phyloP scores from a whole-genome alignment of 2,888 invertebrate species.

The Nomada fucata region DNA sequence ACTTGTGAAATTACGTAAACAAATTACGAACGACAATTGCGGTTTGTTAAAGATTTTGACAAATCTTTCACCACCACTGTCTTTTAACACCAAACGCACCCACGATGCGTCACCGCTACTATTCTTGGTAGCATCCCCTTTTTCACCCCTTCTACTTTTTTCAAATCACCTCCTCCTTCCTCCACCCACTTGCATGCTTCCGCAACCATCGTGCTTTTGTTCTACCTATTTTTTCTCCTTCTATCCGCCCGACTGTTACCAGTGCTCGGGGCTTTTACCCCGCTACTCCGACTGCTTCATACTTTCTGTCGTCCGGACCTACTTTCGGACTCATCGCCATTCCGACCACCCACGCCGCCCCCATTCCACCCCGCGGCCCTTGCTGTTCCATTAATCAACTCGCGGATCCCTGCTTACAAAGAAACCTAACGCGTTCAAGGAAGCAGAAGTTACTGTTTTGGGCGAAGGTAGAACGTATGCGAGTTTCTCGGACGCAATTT shows the following conservation, averaged over 20 bases:
- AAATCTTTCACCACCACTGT: neutral
- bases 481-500: conserved; percentile 10
- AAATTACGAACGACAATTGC: neutral
- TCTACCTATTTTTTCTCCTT: conserved; percentile 36
- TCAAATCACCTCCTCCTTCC: conserved; percentile 28
- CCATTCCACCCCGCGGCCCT: neutral
- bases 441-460: conserved; percentile 21
- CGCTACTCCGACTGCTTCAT: conserved; percentile 48
- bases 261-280: conserved; percentile 63
- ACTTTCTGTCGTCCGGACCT: conserved; percentile 55
- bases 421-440: conserved; percentile 45
- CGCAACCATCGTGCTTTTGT: conserved; percentile 40
- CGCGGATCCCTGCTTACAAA: conserved; percentile 35
- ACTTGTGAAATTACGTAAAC: neutral
- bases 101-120: conserved; percentile 48
- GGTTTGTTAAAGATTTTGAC: neutral
- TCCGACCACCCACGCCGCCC: conserved; percentile 3
- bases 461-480: neutral
- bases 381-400: conserved; percentile 55
- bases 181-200: neutral
- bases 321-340: conserved; percentile 57
- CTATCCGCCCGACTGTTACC: conserved; percentile 56
- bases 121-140: conserved; percentile 31
- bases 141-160: conserved; percentile 26
- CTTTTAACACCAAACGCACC: neutral